These are phyloP conservation scores for Chymomyza costata DNA, from an alignment of 1,140 invertebrate genomes.

Conservation along the genomic window DNA sequence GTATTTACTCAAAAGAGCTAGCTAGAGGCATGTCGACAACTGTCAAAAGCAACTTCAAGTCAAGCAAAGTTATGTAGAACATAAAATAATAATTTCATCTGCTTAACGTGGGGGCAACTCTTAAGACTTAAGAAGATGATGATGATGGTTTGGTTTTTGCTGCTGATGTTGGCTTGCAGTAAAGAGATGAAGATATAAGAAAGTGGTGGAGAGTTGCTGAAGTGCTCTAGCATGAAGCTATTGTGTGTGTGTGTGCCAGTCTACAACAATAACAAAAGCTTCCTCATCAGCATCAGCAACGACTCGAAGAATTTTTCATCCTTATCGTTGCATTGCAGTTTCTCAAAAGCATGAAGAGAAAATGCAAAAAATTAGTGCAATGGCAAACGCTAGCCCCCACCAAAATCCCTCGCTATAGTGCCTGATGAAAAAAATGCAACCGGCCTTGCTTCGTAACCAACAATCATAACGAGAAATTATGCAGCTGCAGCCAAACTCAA, in stretches of 20 bases:
- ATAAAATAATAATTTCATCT: constrained; percentile 43
- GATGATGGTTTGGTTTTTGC: too few relatives aligned
- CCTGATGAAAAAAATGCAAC: constrained; percentile 22
- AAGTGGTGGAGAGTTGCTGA: constrained; percentile 24
- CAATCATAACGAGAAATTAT: constrained; percentile 19
- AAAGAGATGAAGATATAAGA: constrained; percentile 8
- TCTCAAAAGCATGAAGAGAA: constrained; percentile 21
- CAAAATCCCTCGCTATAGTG: background rate
- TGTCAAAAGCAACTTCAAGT: background rate
- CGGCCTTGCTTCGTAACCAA: constrained; percentile 5
- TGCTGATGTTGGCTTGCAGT: too few relatives aligned
- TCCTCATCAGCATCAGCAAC: constrained; percentile 11
- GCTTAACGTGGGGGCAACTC: background rate
- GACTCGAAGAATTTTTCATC: constrained; percentile 29
- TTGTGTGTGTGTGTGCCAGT: too few relatives aligned
- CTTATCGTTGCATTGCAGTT: constrained; percentile 20
- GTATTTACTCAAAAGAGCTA: too few relatives aligned
- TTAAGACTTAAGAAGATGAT: too few relatives aligned
- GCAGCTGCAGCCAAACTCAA: constrained; percentile 7
- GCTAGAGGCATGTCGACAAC: constrained; percentile 7
- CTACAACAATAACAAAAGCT: constrained; percentile 14
- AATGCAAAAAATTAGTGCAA: constrained; percentile 29
- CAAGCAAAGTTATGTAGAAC: constrained; percentile 31
- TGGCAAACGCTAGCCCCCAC: constrained; percentile 2
- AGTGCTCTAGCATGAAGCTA: constrained; percentile 32